A percentile compares a stretch with the other conserved stretches of the same genome.
Conservation (phyloP, 2,797 vertebrate species). For the Natrix natrix region DNA sequence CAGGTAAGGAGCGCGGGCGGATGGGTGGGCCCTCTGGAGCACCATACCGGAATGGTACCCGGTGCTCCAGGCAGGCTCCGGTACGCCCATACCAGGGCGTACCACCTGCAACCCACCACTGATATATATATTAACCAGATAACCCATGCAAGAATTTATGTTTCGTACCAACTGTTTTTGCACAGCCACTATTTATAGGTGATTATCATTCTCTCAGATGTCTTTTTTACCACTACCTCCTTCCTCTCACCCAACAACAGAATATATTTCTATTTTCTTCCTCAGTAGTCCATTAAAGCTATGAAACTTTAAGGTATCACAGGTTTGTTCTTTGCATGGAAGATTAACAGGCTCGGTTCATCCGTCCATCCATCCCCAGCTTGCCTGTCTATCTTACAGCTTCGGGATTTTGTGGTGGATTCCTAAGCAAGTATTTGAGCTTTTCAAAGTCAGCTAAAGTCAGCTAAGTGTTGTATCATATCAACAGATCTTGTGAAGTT, state of each 20-base stretch:
- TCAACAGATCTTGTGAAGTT: not conserved
- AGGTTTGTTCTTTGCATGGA: not conserved
- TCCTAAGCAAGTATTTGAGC: not conserved
- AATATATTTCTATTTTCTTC: not conserved
- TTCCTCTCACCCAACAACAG: not conserved
- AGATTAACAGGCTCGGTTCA: not conserved
- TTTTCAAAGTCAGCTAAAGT: not conserved
- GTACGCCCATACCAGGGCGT: too few species aligned
- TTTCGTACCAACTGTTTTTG: not conserved
- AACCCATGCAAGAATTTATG: not conserved
- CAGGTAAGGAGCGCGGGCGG: too few species aligned
- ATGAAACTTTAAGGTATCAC: not conserved
- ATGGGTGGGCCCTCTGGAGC: too few species aligned
- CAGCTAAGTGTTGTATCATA: constrained; percentile 4
- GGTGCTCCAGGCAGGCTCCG: too few species aligned
- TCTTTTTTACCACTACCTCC: not conserved
- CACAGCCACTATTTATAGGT: not conserved
- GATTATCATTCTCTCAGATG: not conserved
- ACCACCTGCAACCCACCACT: too few species aligned
- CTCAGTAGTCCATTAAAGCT: not conserved
- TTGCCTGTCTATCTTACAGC: not conserved
- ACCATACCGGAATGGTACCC: too few species aligned
- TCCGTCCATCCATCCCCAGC: too few species aligned
- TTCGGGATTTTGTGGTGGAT: not conserved
- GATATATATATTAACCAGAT: not conserved